phyloP scores from a whole-genome alignment of 2,113 vertebrate genomes.

The Saguinus midas region DNA sequence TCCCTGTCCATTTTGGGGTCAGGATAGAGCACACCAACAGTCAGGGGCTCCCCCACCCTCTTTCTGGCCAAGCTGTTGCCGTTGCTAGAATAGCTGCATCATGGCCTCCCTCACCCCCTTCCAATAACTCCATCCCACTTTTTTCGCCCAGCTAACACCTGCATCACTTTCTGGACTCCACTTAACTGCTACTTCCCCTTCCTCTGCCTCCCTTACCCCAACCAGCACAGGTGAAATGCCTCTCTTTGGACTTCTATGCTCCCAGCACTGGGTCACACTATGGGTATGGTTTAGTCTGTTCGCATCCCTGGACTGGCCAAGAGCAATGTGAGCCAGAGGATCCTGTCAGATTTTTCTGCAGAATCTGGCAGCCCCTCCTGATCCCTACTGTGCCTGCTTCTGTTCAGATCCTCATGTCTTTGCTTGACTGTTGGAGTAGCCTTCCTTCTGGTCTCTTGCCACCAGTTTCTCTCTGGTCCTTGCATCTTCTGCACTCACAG shows the following conservation, averaged over 20 bases:
- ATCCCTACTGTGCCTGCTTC: neutral
- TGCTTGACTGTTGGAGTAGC: neutral
- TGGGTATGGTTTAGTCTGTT: neutral
- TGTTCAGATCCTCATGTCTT: neutral
- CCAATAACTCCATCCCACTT: accelerated
- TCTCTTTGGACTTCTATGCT: neutral
- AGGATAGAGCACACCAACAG: no score
- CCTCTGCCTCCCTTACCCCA: neutral
- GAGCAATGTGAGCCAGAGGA: neutral
- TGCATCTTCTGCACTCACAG: neutral
- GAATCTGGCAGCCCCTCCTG: accelerated
- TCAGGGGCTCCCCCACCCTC: accelerated
- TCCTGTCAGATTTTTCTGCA: neutral
- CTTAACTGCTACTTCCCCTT: neutral
- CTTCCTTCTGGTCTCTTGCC: neutral
- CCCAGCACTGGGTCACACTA: no score
- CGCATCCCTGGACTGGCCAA: neutral
- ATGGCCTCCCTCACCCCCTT: accelerated
- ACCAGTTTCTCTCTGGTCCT: neutral
- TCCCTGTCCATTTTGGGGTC: neutral
- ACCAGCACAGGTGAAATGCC: neutral
- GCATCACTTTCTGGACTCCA: neutral
- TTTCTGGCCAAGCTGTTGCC: neutral
- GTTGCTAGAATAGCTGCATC: neutral
- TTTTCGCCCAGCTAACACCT: no score